Base-by-base conservation (phyloP, 2,797 vertebrate species). In the Siniperca obscura region DNA sequence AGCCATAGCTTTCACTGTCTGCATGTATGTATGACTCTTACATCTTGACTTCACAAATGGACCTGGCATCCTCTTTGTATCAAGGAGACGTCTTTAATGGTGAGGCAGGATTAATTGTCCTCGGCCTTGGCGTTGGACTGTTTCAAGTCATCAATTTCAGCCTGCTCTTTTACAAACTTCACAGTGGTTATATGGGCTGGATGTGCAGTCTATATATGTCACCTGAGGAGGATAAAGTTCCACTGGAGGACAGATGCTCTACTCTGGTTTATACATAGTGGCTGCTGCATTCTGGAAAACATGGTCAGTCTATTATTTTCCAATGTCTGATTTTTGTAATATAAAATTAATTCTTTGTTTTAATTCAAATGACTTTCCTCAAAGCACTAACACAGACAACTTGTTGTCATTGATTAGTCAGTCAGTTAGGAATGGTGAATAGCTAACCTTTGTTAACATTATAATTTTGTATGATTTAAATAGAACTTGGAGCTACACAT, bases 71-170 rank as follows among this genome's bases (percentile, higher is more conserved):
- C 83, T 84, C 87, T 59, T 89, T 90, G 89, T 89, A 86, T 76
- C 66, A 67, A 62, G 64, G 59, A 89, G 84, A 90, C 22, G 60
- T 76, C 83, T 87, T 89, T 82, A 87, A 86, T n/a, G 48, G 75
- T 1, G 8, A 81, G 78, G 76, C 85, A 70, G 76, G 57, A 93
- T 93, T 89, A 88, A 90, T 90, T 82, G 87, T 83, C 75, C 76
- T 64, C 59, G 1, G 61, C 65, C 65, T 73, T 78, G 65, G 82
- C 64, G 25, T 77, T 9, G 74, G 74, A 75, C 80, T 50, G 80
- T 67, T 87, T 87, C 68, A 72, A 78, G 83, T 84, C 87, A 88
- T 93, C 88, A 86, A 78, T 90, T 89, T 84, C 76, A 74, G 69
- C 72, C 76, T 69, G 44, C 50, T 82, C 59, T 82, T 87, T 90